Conservation (phyloP, 2,888 invertebrate genomes). For the Drosophila subquinaria region DNA sequence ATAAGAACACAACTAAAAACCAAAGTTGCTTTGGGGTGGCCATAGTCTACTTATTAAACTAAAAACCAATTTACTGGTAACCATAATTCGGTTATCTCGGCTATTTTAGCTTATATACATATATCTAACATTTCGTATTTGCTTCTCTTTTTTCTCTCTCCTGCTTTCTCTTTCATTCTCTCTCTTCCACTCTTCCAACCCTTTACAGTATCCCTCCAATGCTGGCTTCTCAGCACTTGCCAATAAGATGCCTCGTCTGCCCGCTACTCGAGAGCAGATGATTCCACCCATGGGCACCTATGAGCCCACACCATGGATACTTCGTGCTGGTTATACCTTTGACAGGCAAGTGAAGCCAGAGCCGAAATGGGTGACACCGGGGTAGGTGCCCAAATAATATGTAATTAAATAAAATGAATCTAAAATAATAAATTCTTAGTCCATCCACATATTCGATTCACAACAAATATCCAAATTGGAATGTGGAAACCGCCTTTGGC, state of each 20-base stretch:
- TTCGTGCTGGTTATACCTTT: constrained; percentile 72
- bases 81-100: too few species aligned
- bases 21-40: too few species aligned
- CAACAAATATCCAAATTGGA: constrained; percentile 52
- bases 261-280: constrained; percentile 29
- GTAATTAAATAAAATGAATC: too few species aligned
- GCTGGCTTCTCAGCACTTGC: constrained; percentile 81
- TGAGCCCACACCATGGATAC: constrained; percentile 41
- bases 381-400: constrained; percentile 33
- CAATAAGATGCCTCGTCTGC: constrained; percentile 73
- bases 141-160: background rate
- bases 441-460: constrained; percentile 72
- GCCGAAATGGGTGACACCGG: constrained; percentile 65
- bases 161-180: background rate
- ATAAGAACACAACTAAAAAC: too few species aligned
- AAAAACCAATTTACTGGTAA: too few species aligned
- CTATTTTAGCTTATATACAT: too few species aligned
- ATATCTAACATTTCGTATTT: background rate
- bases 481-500: constrained; percentile 76
- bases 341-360: constrained; percentile 51
- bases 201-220: constrained; percentile 76
- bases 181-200: background rate
- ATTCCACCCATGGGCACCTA: constrained; percentile 81
- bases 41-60: too few species aligned
- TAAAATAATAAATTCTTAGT: constrained; percentile 30